Percentiles rank a stretch among this genome's conserved stretches.
These are phyloP conservation scores for Heteromyza rotundicornis DNA, from an alignment of 2,888 invertebrate genomes.

Conservation along the genomic window DNA sequence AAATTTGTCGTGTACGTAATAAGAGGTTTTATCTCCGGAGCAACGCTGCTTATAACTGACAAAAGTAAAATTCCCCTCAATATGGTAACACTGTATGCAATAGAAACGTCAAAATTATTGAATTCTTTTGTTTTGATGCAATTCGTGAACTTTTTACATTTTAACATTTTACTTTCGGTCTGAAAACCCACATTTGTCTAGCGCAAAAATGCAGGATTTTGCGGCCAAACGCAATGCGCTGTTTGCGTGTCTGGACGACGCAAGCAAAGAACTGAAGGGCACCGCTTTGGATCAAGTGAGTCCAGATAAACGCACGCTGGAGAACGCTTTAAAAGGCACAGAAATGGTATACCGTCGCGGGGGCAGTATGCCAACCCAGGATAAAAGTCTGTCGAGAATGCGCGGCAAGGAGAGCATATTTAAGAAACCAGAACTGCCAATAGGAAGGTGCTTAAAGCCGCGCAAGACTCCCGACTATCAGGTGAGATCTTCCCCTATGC, in stretches of 20 bases:
- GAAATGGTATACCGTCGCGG: slow-evolving; percentile 37
- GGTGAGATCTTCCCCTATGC: slow-evolving; percentile 38
- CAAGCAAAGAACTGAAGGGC: slow-evolving; percentile 66
- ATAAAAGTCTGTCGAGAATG: slow-evolving; percentile 44
- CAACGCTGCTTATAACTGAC: too few species aligned
- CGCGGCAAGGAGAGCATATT: slow-evolving; percentile 76
- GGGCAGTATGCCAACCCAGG: slow-evolving; percentile 28
- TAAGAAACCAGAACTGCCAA: slow-evolving; percentile 74
- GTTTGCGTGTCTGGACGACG: slow-evolving; percentile 72
- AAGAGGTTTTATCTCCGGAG: too few species aligned
- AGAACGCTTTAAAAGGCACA: too few species aligned
- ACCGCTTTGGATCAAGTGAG: slow-evolving; percentile 55
- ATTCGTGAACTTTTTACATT: too few species aligned
- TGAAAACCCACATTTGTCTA: too few species aligned
- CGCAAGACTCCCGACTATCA: slow-evolving; percentile 64
- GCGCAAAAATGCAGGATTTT: slow-evolving; percentile 62
- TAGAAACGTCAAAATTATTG: too few species aligned
- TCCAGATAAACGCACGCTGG: slow-evolving; percentile 28
- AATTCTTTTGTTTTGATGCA: too few species aligned
- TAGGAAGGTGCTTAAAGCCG: slow-evolving; percentile 66
- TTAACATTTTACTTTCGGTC: too few species aligned
- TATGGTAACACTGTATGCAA: too few species aligned
- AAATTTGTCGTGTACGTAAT: too few species aligned
- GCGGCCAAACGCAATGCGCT: slow-evolving; percentile 72
- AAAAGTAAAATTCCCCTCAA: too few species aligned